Evolutionary conservation across 2,888 invertebrate genomes (phyloP), one percentile per base, ranked within the genome.

Genomic region (Sphaerophoria rueppellii): DNA sequence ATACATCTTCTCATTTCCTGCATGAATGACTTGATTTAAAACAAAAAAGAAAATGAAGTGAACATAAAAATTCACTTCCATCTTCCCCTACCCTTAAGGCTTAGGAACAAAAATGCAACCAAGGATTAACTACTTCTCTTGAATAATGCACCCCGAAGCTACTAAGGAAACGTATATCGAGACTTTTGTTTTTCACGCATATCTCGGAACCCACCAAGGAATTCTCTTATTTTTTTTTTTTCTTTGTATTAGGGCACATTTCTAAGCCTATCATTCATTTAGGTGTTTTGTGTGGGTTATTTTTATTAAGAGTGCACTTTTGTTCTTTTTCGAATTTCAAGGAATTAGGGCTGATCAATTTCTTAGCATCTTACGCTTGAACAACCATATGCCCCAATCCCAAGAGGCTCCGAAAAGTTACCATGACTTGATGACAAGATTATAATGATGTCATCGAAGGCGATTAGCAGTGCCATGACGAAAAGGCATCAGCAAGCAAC

Each of bases 401-500:
- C 55, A 48, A 3, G 32, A 54, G 74, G 50, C 69, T 16, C 61
- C 54, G 16, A 60, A 35, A 60, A 35, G 40, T 52, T 16, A 14
- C 14, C 24, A 54, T n/a, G 46, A 58, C 4, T 54, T 24, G 61
- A 65, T 81, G 72, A 60, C 67, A 80, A 80, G 50, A 72, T 57
- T 75, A 69, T 72, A 69, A 83, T 83, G 83, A 83, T 80, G 80
- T 83, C 80, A 80, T 83, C 75, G 67, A 72, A 71, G 71, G 60
- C 60, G 71, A 83, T 79, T 83, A 79, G 75, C 54, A 77, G 34
- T 58, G 43, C 43, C 14, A 48, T 48, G 60, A 67, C 65, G 2
- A 24, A 24, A 24, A 24, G 24, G 35, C 61, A 61, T 11, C 37
- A 14, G 4, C 35, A 34, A 4, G 37, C 24, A 50, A 14, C 50